phyloP scores from a whole-genome alignment of 2,888 invertebrate genomes.

The Poecilus cupreus region DNA sequence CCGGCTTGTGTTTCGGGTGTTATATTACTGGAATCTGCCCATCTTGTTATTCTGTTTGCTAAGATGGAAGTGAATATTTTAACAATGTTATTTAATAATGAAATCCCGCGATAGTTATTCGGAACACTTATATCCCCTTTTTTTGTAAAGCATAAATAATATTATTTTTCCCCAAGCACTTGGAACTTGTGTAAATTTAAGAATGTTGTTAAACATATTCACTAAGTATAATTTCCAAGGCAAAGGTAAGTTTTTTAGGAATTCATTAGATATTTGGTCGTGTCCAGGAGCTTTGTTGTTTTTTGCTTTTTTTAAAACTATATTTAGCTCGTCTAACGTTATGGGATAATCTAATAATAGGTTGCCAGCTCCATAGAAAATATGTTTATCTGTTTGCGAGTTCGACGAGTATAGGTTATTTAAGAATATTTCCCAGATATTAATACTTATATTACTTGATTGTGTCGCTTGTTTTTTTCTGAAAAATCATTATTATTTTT shows the following conservation, averaged over 20 bases:
- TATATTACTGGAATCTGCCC: neutral
- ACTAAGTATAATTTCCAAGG: neutral
- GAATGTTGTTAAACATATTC: neutral
- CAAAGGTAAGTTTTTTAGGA: neutral
- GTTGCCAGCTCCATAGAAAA: neutral
- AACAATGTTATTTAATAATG: neutral
- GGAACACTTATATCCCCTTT: neutral
- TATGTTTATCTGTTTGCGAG: too few species aligned
- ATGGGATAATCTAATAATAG: neutral
- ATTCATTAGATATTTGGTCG: neutral
- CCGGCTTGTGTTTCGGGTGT: neutral
- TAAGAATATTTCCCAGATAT: neutral
- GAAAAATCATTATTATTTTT: neutral
- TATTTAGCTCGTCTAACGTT: neutral
- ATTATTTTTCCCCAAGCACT: neutral
- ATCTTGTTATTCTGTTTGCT: neutral
- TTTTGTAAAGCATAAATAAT: conserved; percentile 3
- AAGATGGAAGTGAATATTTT: neutral
- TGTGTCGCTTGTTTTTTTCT: neutral
- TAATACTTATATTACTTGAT: neutral
- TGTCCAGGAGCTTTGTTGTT: neutral
- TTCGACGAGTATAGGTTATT: neutral
- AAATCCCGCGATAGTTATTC: neutral
- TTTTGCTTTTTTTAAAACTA: neutral
- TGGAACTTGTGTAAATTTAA: neutral